phyloP scores from a whole-genome alignment of 2,888 invertebrate genomes.

The Catocala sponsa region DNA sequence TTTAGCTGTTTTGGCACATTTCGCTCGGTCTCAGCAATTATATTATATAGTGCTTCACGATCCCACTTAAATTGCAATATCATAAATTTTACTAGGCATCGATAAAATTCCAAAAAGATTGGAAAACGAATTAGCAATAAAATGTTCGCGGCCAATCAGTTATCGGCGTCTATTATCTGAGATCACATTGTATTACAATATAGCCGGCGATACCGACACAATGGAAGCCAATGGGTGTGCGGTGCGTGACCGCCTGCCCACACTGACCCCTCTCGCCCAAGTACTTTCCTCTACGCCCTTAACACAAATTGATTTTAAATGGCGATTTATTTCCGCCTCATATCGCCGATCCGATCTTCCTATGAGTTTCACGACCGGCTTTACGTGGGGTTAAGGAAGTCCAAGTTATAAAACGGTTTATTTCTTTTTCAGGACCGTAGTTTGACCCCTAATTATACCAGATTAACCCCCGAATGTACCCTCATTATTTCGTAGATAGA shows the following conservation, averaged over 20 bases:
- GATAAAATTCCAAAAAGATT: slow-evolving; percentile 21
- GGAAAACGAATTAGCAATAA: slow-evolving; percentile 51
- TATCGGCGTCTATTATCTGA: slow-evolving; percentile 50
- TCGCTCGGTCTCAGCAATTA: too few relatives aligned
- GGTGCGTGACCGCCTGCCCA: slow-evolving; percentile 59
- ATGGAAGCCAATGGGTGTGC: slow-evolving; percentile 48
- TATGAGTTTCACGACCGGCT: slow-evolving; percentile 85
- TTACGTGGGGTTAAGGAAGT: slow-evolving; percentile 85
- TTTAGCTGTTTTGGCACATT: too few relatives aligned
- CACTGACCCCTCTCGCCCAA: slow-evolving; percentile 67
- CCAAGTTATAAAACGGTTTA: slow-evolving; percentile 86
- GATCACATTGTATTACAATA: slow-evolving; percentile 56
- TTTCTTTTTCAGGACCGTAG: slow-evolving; percentile 80
- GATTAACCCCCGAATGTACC: slow-evolving; percentile 70
- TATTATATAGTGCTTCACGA: too few relatives aligned
- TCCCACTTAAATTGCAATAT: slow-evolving; percentile 5
- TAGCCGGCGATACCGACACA: slow-evolving; percentile 48
- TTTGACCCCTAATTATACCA: slow-evolving; percentile 76
- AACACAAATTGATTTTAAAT: slow-evolving; percentile 89
- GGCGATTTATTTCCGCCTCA: slow-evolving; percentile 88
- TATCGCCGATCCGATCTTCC: slow-evolving; percentile 86
- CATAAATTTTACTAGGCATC: slow-evolving; percentile 12
- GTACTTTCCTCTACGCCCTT: slow-evolving; percentile 81
- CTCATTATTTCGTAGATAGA: slow-evolving; percentile 61
- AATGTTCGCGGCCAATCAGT: slow-evolving; percentile 42